Base-by-base conservation (phyloP, 2,113 vertebrate genomes). In the Campylorhamphus procurvoides region DNA sequence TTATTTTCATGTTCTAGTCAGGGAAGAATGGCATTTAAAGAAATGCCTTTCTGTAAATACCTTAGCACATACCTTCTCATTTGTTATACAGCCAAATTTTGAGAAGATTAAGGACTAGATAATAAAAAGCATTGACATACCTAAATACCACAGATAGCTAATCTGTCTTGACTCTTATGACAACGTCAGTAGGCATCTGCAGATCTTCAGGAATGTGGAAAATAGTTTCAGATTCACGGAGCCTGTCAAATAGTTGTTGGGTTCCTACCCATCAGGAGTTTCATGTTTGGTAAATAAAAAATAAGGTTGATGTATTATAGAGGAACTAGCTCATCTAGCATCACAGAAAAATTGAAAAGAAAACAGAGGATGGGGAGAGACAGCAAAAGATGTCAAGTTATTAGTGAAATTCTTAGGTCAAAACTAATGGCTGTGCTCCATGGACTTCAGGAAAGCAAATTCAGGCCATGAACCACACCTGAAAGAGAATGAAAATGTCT, bases 181-280 rank as follows among this genome's bases (percentile, higher is more conserved):
- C 69, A 89, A 12, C 72, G 47, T 77, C 72, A 67, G 29, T 27
- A 44, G 47, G 33, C 39, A 84, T 66, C 80, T 89, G 46, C 40
- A 73, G 44, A n/a, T 25, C 72, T 88, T 83, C 71, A 80, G 58
- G n/a, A 83, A 44, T 23, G 77, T 68, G 69, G 60, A 71, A 87
- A 93, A 95, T 10, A 28, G 9, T 20, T 91, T 79, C 10, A 16
- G 35, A 84, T 40, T 22, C 17, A 35, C 33, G 75, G 25, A 77
- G 3, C 18, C 47, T 86, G 42, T 78, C 16, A 87, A 75, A 37
- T 81, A 49, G 24, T 46, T 84, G 7, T 49, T 66, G 40, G 28
- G 10, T 47, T 53, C 3, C 3, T 10, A 5, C 1, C 1, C 5
- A 2, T 31, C 12, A 27, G 27, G 29, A 47, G 17, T 47, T 88